These are phyloP conservation scores for Orthochromis indermauri DNA, from an alignment of 2,113 vertebrate species.

Conservation along the genomic window DNA sequence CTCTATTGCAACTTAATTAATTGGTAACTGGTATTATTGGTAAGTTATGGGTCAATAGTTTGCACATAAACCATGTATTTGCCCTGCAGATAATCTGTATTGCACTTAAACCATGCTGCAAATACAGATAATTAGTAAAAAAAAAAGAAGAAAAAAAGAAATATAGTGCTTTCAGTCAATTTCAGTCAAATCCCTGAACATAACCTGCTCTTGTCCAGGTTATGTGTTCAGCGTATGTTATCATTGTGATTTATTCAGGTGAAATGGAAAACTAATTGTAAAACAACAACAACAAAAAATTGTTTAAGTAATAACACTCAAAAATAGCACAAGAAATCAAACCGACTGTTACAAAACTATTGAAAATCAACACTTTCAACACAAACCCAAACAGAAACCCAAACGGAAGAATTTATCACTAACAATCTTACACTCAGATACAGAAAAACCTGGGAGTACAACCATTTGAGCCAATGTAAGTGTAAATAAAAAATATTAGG, in stretches of 20 bases:
- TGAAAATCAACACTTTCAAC: not conserved
- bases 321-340: not conserved
- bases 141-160: accelerated
- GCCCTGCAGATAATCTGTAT: not conserved
- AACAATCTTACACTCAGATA: not conserved
- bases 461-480: not conserved
- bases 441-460: not conserved
- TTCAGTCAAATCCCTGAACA: not conserved
- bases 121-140: not conserved
- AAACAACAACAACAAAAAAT: not conserved
- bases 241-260: not conserved
- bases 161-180: not conserved
- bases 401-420: not conserved
- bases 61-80: not conserved
- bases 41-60: not conserved
- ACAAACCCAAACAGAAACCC: not conserved
- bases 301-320: not conserved
- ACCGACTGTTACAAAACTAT: not conserved
- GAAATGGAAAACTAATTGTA: not conserved
- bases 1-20: not conserved
- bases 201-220: not conserved
- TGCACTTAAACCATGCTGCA: not conserved
- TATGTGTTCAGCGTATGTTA: not conserved
- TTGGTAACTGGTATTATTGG: not conserved
- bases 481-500: not conserved